These are phyloP conservation scores for Pristionchus entomophagus DNA, from an alignment of 2,888 invertebrate genomes.

Conservation along the genomic window DNA sequence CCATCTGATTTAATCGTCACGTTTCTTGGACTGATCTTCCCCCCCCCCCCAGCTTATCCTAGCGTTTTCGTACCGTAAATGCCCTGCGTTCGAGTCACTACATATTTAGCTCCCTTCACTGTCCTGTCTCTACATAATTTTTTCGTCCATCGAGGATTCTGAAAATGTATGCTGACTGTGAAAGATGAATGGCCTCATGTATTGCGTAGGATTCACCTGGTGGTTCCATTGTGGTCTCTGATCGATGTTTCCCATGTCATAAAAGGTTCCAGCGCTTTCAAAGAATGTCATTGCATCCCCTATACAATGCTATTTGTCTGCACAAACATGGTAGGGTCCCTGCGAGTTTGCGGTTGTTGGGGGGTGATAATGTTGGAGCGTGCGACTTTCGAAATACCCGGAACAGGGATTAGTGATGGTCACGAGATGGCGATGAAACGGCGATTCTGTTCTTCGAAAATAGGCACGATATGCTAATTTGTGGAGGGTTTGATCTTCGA, in stretches of 20 bases:
- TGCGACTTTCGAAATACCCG: not conserved
- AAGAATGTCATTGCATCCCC: not conserved
- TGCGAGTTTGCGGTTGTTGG: not conserved
- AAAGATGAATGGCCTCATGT: too few species aligned
- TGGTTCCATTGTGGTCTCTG: not conserved
- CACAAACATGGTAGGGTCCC: not conserved
- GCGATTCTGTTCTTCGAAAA: not conserved
- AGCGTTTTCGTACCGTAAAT: too few species aligned
- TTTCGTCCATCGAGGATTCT: too few species aligned
- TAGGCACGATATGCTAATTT: not conserved
- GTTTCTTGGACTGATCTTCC: too few species aligned
- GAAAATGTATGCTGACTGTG: too few species aligned
- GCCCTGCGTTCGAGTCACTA: too few species aligned
- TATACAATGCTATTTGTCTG: not conserved
- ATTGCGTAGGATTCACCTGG: too few species aligned
- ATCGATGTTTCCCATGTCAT: not conserved
- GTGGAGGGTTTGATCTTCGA: constrained; percentile 15
- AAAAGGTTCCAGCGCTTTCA: not conserved
- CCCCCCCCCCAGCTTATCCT: too few species aligned
- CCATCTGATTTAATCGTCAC: too few species aligned
- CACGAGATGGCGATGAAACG: constrained; percentile 2
- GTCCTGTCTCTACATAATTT: not conserved
- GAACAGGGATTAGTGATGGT: not conserved
- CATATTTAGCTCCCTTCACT: too few species aligned
- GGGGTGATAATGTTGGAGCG: not conserved